Evolutionary conservation across 2,888 invertebrate species (phyloP), one percentile per base, ranked within the genome.

Genomic region (Campoplex capitator): DNA sequence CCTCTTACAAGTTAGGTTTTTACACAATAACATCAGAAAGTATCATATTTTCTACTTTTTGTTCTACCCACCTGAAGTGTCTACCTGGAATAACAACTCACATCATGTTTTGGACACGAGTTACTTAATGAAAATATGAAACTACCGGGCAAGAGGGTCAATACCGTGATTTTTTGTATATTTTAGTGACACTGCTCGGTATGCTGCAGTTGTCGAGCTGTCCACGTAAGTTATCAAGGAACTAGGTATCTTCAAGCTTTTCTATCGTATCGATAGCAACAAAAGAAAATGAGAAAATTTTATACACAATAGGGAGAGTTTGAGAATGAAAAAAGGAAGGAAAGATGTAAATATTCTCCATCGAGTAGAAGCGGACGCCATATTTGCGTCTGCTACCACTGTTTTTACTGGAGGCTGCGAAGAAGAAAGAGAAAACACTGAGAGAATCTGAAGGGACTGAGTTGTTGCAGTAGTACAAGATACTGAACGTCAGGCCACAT

Each of bases 121-220:
- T 83, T 88, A 83, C 87, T 86, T 88, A 88, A 83, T 82, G 74
- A 82, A 71, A 78, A 54, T 58, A 65, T 75, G 74, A 76, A 84
- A 85, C 84, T 68, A 38, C 2, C 35, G 48, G 71, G 82, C 16
- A 11, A 87, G 38, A 45, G 16, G n/a, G 3, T 48, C 58, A 11
- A 13, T 73, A 32, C 28, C 4, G 28, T 58, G 35, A 45, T 88
- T 87, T 79, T 85, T 84, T 84, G 23, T 88, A 80, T 80, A 51
- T 76, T 70, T 51, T 23, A 18, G 18, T 35, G 45, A 42, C 28
- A 65, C 51, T 67, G 42, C 16, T 42, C 51, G 48, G 3, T 23
- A 23, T 23, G 23, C 23, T 23, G 23, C 23, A 23, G 23, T 23
- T 65, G 54, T 16, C 68, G 85, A 76, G 58, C 79, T 62, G 35